A percentile compares a stretch with the other conserved stretches of the same genome.
Evolutionary conservation across 2,888 invertebrate genomes (phyloP).

Genomic region (Rhagonycha fulva): DNA sequence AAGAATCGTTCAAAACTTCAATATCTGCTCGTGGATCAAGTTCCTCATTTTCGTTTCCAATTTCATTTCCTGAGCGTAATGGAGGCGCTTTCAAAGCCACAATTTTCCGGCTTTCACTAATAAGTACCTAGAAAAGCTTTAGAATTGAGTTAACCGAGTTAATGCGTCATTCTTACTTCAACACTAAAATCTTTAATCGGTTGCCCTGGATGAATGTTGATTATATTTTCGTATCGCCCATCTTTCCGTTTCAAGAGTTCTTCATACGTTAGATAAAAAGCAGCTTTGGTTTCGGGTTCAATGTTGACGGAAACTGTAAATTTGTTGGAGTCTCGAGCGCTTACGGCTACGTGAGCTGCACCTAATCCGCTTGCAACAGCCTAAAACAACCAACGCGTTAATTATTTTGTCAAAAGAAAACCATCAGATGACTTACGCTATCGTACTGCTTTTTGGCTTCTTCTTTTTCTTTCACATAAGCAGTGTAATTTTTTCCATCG

Average conservation of each 20-base stretch:
- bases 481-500: conserved; percentile 65
- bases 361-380: conserved; percentile 63
- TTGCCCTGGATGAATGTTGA: conserved; percentile 71
- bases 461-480: conserved; percentile 68
- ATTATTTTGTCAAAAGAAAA: not conserved
- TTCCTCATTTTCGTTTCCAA: conserved; percentile 60
- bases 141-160: conserved; percentile 7
- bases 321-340: conserved; percentile 71
- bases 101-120: conserved; percentile 67
- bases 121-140: conserved; percentile 56
- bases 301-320: conserved; percentile 72
- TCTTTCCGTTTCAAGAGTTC: conserved; percentile 67
- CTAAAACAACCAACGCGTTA: conserved; percentile 32
- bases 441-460: conserved; percentile 61
- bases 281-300: conserved; percentile 63
- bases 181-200: conserved; percentile 67
- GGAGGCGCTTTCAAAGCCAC: conserved; percentile 65
- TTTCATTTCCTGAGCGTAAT: conserved; percentile 66
- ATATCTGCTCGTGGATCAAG: conserved; percentile 49
- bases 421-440: conserved; percentile 33
- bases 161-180: conserved; percentile 45
- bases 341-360: conserved; percentile 65
- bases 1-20: conserved; percentile 38
- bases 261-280: conserved; percentile 75
- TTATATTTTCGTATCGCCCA: conserved; percentile 69